Base-by-base conservation (phyloP, 2,113 vertebrate species). In the Zapus hudsonius region DNA sequence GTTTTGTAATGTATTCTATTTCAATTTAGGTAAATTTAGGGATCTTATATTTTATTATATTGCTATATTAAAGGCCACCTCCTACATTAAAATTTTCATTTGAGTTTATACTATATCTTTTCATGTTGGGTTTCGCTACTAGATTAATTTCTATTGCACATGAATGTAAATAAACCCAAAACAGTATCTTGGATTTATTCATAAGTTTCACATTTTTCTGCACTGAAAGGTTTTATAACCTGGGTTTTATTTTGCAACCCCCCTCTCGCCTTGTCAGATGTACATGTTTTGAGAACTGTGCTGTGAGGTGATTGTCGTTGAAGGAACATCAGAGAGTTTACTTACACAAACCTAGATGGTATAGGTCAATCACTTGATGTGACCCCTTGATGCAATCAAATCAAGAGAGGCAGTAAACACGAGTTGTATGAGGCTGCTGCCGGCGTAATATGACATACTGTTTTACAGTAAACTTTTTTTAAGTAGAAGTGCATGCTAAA, bases 381-480 rank as follows among this genome's bases (percentile, higher is more conserved):
- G 20, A 10, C 64, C 57, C 70, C 74, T 78, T 72, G 7, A 38
- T 87, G 31, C 40, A 81, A 81, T 70, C 84, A 73, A 87, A 33
- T 70, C 84, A 73, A 87, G 33, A 75, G 27, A 87, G 66, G n/a
- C 19, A 29, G 27, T 38, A 63, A 59, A 85, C 23, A 31, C 12
- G 16, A 76, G 38, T 31, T 81, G 17, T 66, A 23, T 73, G 44
- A 87, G n/a, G 67, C 4, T 80, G 66, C 42, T 73, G 20, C 66
- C 40, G 52, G 33, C 0, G 5, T 67, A 69, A 75, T 7, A 55
- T 3, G 4, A 57, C 59, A 73, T 31, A 69, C 52, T 61, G 47
- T 44, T 88, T 67, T 93, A 83, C 33, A 69, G 33, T 69, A 76
- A 93, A 67, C 44, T 67, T 75, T 82, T 69, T 52, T 61, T 72